phyloP scores from a whole-genome alignment of 2,797 vertebrate genomes.

The Thalassophryne amazonica region DNA sequence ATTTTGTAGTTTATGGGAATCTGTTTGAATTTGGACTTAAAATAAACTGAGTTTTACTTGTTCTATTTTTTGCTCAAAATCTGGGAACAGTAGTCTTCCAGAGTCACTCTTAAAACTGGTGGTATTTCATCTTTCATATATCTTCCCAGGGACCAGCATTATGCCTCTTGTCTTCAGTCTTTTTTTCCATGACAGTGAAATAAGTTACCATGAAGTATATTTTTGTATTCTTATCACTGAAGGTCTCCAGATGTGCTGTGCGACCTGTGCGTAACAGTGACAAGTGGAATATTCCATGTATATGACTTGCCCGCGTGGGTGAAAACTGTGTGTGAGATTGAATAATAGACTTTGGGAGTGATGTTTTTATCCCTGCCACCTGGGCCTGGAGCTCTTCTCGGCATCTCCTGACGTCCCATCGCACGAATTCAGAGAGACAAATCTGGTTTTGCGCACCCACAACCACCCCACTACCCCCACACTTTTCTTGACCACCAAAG shows the following conservation, averaged over 20 bases:
- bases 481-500: slow-evolving; percentile 8
- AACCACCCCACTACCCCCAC: too few relatives aligned
- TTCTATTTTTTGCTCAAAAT: not conserved
- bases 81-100: not conserved
- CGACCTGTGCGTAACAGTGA: slow-evolving; percentile 43
- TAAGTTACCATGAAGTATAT: slow-evolving; percentile 49
- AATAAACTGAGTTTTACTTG: not conserved
- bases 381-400: slow-evolving; percentile 27
- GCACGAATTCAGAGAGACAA: too few relatives aligned
- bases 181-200: slow-evolving; percentile 44
- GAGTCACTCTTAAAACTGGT: not conserved
- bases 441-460: too few relatives aligned
- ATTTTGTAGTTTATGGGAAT: not conserved
- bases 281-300: slow-evolving; percentile 57
- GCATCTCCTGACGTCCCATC: too few relatives aligned
- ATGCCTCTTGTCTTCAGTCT: slow-evolving; percentile 35
- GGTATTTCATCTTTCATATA: slow-evolving; percentile 26
- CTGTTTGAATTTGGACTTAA: not conserved
- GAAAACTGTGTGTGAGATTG: slow-evolving; percentile 46
- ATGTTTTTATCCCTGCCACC: slow-evolving; percentile 58
- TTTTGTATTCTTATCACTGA: slow-evolving; percentile 51
- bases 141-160: slow-evolving; percentile 31
- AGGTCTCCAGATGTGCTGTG: slow-evolving; percentile 66
- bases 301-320: slow-evolving; percentile 41
- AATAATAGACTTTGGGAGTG: slow-evolving; percentile 47